Conservation (phyloP, 2,113 vertebrate species). For the Cinclus mexicanus region DNA sequence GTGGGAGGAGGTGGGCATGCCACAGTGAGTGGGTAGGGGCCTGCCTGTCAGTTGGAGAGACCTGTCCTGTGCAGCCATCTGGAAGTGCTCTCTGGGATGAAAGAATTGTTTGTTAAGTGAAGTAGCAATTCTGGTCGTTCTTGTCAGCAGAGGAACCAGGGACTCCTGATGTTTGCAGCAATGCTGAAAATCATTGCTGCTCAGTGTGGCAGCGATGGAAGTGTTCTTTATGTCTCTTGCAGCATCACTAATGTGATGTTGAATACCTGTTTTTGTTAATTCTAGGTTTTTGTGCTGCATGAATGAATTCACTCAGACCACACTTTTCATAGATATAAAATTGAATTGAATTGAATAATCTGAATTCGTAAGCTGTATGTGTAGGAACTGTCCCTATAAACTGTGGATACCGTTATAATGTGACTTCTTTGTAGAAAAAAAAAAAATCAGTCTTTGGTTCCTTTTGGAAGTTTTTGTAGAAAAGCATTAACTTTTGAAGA, state of each 20-base stretch:
- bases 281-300: rapidly evolving
- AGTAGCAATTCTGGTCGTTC: background rate
- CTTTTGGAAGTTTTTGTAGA: background rate
- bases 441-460: background rate
- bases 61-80: background rate
- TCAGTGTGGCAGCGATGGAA: background rate
- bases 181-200: rapidly evolving
- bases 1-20: background rate
- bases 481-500: background rate
- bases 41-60: background rate
- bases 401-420: background rate
- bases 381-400: background rate
- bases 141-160: background rate
- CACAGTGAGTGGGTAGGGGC: background rate
- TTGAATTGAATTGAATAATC: background rate
- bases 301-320: background rate
- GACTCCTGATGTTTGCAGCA: background rate
- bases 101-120: background rate
- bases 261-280: background rate
- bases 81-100: background rate
- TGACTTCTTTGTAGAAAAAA: background rate
- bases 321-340: background rate
- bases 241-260: background rate
- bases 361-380: background rate
- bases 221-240: background rate